Conservation (phyloP, 1,140 invertebrate species). For the Drosophila kikkawai region DNA sequence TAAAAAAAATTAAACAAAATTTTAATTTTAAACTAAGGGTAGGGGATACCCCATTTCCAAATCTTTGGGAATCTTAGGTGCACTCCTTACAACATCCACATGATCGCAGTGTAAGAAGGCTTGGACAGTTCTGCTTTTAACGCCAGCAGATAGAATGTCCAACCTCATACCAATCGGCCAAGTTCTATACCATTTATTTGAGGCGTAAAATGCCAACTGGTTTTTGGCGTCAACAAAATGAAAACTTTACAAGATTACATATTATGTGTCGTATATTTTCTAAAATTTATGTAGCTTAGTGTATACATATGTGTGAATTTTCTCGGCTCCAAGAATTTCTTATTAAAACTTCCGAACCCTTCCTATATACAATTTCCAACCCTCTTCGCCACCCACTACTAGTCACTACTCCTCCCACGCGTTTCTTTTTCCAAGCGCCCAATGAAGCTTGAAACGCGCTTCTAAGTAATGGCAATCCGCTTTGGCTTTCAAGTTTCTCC, state of each 20-base stretch:
- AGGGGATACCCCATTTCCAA: background rate
- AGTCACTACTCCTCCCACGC: slow-evolving; percentile 8
- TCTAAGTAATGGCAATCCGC: slow-evolving; percentile 73
- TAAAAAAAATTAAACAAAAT: background rate
- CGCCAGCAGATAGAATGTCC: background rate
- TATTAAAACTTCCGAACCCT: slow-evolving; percentile 20
- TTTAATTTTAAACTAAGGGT: background rate
- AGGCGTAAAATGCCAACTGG: slow-evolving; percentile 4
- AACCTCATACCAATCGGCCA: background rate
- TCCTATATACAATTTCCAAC: background rate
- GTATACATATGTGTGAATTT: background rate
- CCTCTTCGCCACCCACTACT: background rate
- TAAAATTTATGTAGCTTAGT: background rate
- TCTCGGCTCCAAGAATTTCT: slow-evolving; percentile 26
- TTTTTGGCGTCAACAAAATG: background rate
- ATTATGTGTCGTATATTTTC: background rate
- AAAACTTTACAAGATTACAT: background rate
- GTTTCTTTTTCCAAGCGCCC: slow-evolving; percentile 24
- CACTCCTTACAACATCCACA: too few relatives aligned
- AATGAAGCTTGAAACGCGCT: slow-evolving; percentile 70
- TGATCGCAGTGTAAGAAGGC: background rate
- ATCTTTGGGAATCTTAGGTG: background rate
- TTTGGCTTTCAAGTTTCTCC: slow-evolving; percentile 64
- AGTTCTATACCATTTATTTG: slow-evolving; percentile 8
- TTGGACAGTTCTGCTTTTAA: background rate